Evolutionary conservation across 2,113 vertebrate species (phyloP), one percentile per base, ranked within the genome.

Genomic region (Ceyx melanurus): DNA sequence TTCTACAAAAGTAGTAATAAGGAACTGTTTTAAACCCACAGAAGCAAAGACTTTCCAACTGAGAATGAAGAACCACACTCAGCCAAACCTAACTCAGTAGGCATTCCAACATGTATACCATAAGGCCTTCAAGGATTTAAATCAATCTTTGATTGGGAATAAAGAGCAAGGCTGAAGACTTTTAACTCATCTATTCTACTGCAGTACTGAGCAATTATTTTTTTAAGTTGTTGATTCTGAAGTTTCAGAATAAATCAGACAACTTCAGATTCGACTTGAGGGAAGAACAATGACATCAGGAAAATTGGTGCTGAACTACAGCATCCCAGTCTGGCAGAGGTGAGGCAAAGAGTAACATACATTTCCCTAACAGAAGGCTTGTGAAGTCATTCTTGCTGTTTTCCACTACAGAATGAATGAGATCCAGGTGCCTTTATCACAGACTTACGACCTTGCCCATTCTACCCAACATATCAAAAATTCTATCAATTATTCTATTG

Each of bases 1-100:
- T 57, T 85, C 83, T 61, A 89, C 58, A 92, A 77, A 80, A 87
- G 86, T 64, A 90, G 50, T 82, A 90, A 77, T 51, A 92, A 90
- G 53, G 61, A 96, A 84, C 40, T 74, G n/a, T 75, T 89, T 96
- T 50, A 93, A 96, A 95, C 60, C 80, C 87, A 94, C 82, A 91
- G 76, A 91, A 94, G 53, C 58, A 93, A 94, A 23, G 43, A 56
- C 21, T 76, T 93, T 94, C 71, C 76, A 91, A 61, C 6, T 37
- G 26, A 65, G 40, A 87, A 80, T 66, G 60, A 86, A 78, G 74
- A 73, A 75, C 57, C 53, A 86, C 56, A 56, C 67, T 89, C 57
- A 88, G 87, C 13, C 45, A 87, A 82, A 82, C 45, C 42, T 73
- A 93, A 91, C 1, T 4, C 45, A 54, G 29, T 28, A 86, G 12